phyloP scores from a whole-genome alignment of 2,888 invertebrate genomes.

The Cancer borealis region DNA sequence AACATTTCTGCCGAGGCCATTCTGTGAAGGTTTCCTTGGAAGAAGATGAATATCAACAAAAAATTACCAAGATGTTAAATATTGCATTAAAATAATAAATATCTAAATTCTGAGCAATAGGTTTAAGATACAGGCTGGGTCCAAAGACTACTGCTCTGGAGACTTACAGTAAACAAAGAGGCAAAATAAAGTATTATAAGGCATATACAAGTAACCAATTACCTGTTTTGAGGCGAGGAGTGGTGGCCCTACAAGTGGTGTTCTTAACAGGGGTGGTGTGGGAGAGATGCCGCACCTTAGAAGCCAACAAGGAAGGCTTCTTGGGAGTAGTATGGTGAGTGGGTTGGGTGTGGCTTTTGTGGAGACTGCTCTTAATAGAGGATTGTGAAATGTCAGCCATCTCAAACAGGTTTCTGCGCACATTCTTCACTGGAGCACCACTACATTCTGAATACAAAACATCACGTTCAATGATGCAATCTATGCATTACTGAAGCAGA shows the following conservation, averaged over 20 bases:
- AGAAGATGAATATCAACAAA: not conserved
- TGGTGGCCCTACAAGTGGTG: not conserved
- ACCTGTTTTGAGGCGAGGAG: not conserved
- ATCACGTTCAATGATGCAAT: not conserved
- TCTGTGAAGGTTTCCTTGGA: not conserved
- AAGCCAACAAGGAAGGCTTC: not conserved
- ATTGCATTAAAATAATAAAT: not conserved
- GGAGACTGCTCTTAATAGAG: not conserved
- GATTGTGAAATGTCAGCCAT: not conserved
- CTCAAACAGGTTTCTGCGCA: constrained; percentile 70
- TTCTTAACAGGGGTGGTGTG: not conserved
- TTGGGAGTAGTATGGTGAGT: not conserved
- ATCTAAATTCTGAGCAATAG: not conserved
- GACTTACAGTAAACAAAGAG: not conserved
- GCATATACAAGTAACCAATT: not conserved
- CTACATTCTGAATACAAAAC: constrained; percentile 44
- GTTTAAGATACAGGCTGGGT: not conserved
- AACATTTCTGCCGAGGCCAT: not conserved
- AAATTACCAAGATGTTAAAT: not conserved
- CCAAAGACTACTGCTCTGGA: not conserved
- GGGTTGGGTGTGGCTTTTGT: not conserved
- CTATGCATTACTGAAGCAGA: not conserved
- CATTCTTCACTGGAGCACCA: constrained; percentile 55
- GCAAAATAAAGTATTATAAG: not conserved
- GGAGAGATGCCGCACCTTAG: not conserved